These are phyloP conservation scores for Macrobrachium nipponense DNA, from an alignment of 1,140 invertebrate genomes.

Conservation along the genomic window DNA sequence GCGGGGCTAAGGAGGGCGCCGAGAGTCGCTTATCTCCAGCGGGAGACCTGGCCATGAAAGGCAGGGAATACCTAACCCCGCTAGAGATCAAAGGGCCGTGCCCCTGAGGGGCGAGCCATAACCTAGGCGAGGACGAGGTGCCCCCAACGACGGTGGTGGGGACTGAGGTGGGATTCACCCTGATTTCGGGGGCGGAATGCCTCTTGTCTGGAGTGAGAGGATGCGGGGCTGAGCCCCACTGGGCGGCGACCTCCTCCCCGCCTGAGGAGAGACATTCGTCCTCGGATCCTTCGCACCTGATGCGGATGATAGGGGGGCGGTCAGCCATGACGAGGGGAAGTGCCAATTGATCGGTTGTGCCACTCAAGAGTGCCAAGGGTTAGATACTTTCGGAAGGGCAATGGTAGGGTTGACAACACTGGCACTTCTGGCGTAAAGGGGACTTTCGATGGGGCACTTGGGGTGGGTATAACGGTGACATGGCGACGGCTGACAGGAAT, in stretches of 20 bases:
- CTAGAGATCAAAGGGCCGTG: constrained; percentile 1
- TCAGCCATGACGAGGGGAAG: constrained; percentile 46
- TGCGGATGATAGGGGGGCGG: constrained; percentile 61
- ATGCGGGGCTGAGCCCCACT: constrained; percentile 22
- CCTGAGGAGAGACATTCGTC: constrained; percentile 61
- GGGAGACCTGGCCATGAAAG: constrained; percentile 34
- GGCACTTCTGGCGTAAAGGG: too few species aligned
- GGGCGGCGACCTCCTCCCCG: constrained; percentile 56
- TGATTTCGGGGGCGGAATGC: constrained; percentile 62
- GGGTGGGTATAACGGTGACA: too few species aligned
- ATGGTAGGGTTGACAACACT: too few species aligned
- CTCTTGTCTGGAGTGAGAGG: constrained; percentile 54
- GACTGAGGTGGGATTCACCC: constrained; percentile 33
- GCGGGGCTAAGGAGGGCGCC: constrained; percentile 43
- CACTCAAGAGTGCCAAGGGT: too few species aligned
- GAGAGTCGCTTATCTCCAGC: constrained; percentile 31
- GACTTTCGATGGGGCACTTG: too few species aligned
- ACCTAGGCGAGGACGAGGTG: background rate
- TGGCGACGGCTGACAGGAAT: too few species aligned
- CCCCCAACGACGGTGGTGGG: background rate
- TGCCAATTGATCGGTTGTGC: background rate
- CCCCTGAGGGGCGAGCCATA: constrained; percentile 45
- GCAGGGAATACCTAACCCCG: constrained; percentile 31
- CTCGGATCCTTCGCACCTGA: constrained; percentile 61
- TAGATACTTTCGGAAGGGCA: too few species aligned